Evolutionary conservation across 1,140 invertebrate species (phyloP).

Genomic region (Trypoxylus dichotomus): DNA sequence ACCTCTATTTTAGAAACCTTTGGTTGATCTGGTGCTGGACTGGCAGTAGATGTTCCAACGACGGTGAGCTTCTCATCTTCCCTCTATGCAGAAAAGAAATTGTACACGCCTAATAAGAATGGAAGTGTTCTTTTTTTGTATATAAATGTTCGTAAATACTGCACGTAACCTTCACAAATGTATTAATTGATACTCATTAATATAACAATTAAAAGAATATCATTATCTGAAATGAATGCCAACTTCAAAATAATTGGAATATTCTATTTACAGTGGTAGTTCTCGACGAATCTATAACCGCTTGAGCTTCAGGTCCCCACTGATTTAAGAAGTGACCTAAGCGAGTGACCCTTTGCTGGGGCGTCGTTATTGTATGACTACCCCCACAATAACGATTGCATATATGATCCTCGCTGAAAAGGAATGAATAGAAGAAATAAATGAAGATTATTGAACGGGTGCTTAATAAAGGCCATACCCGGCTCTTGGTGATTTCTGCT

Average conservation of each 20-base stretch:
- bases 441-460: too few relatives aligned
- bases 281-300: slow-evolving; percentile 53
- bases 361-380: slow-evolving; percentile 68
- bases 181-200: too few relatives aligned
- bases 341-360: slow-evolving; percentile 64
- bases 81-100: neutral
- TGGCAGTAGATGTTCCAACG: neutral
- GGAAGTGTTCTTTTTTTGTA: too few relatives aligned
- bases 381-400: slow-evolving; percentile 74
- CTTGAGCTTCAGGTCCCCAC: slow-evolving; percentile 62
- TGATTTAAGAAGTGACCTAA: slow-evolving; percentile 63
- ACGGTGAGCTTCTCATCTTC: neutral
- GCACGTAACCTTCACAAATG: too few relatives aligned
- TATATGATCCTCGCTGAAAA: slow-evolving; percentile 57
- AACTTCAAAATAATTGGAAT: neutral
- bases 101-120: too few relatives aligned
- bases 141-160: too few relatives aligned
- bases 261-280: neutral
- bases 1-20: neutral
- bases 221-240: too few relatives aligned
- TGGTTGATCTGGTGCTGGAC: neutral
- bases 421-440: neutral
- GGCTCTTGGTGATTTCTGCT: slow-evolving; percentile 24
- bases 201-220: too few relatives aligned
- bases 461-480: neutral